Percentiles rank a stretch among this genome's conserved stretches.
Conservation (phyloP, 2,797 vertebrate species). For the Sebastes itinus region DNA sequence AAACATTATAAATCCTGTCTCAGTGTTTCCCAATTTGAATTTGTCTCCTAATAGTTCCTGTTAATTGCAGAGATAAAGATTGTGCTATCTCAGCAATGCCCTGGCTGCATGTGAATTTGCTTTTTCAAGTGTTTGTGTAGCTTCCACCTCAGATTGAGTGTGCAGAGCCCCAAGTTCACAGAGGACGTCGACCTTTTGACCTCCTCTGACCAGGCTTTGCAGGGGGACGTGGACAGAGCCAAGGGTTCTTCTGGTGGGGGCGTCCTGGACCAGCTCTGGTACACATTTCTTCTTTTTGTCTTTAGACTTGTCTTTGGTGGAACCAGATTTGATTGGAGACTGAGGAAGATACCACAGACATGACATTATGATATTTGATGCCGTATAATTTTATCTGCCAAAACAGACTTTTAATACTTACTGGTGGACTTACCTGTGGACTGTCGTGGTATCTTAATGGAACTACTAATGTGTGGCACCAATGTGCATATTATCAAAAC, state of each 20-base stretch:
- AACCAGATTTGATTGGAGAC: slow-evolving; percentile 45
- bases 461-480: not conserved
- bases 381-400: not conserved
- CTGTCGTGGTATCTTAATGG: not conserved
- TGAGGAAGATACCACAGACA: slow-evolving; percentile 14
- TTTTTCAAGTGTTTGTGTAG: slow-evolving; percentile 32
- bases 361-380: not conserved
- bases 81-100: not conserved
- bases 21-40: not conserved
- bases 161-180: slow-evolving; percentile 80
- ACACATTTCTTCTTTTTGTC: slow-evolving; percentile 72
- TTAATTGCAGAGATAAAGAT: not conserved
- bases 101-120: slow-evolving; percentile 5
- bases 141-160: slow-evolving; percentile 36
- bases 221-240: slow-evolving; percentile 73
- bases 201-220: slow-evolving; percentile 76
- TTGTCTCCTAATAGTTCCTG: not conserved
- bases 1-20: not conserved
- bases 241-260: slow-evolving; percentile 76
- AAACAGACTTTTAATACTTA: not conserved
- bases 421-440: not conserved
- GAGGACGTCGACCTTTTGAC: slow-evolving; percentile 61
- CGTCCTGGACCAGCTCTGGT: slow-evolving; percentile 77
- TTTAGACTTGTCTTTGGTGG: slow-evolving; percentile 57
- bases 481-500: not conserved